Evolutionary conservation across 2,113 vertebrate species (phyloP), one percentile per base, ranked within the genome.

Genomic region (Piaya cayana): DNA sequence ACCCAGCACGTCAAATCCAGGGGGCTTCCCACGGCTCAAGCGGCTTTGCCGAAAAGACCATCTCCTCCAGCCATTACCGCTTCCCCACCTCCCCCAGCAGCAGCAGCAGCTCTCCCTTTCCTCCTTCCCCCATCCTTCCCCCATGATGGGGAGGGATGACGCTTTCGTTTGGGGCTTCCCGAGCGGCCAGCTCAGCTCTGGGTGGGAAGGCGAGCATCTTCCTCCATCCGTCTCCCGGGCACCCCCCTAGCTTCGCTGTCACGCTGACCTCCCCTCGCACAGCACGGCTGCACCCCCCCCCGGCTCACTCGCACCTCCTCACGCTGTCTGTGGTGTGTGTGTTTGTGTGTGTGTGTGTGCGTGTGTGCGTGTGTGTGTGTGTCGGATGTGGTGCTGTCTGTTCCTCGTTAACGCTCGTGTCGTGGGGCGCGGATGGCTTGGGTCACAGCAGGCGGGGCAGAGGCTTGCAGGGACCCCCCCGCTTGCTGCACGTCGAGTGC

Each of bases 361-460:
- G 47, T 32, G 21, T 25, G 32, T 15, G 76, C 5, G 53, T 5
- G 62, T 26, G 56, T 11, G 59, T 37, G 75, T 59, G 74, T 83
- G 77, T 92, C 6, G 12, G 84, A 89, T 1, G 32, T 93, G 88
- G 78, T 89, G 90, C 95, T 29, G 74, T 94, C 92, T 79, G 92
- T 77, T 96, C 14, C 27, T 74, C 0, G n/a, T 96, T 80, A 74
- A n/a, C 0, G 5, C 59, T 81, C 0, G 4, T 93, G 27, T 84
- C 3, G 5, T 70, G 81, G 60, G 84, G 30, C 84, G 93, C 0
- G 39, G 81, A 74, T 2, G n/a, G 69, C 50, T 25, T 89, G 74
- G 77, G 90, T 60, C 21, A 2, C 8, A 32, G 53, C 50, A 71
- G 36, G 43, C 2, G 5, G 75, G 75, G 62, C 9, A 63, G 83